Base-by-base conservation (phyloP, 92 coral and sea anemone genomes). In the Palythoa grandiflora region DNA sequence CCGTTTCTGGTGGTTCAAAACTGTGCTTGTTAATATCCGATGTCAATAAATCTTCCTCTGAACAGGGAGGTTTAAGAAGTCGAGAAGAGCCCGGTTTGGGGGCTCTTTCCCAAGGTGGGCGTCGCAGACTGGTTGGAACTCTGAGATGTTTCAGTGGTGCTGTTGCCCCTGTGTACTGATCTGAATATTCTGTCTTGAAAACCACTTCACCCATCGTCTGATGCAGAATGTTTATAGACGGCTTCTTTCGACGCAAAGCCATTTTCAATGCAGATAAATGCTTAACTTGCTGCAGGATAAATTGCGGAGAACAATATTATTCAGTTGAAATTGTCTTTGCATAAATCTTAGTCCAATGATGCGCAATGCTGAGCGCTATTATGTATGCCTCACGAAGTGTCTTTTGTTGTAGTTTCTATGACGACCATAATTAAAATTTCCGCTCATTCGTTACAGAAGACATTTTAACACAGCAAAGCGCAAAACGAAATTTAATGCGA, bases 141-240 rank as follows among this genome's bases (percentile, higher is more conserved):
- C 78, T 86, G 17, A 93, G 79, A 73, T 91, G 88, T 73, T 89
- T 94, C 5, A 93, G 75, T 50, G 96, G 98, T 19, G 80, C 83
- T 36, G 83, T 78, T 5, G 81, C 75, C 2, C 98, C 98, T 4
- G 91, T 85, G 84, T 70, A 94, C 71, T 84, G 91, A 52, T 95
- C 88, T 1, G 93, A 60, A 75, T 94, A 94, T 73, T 94, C 98
- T 35, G 93, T 85, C 73, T 92, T 91, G 89, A 93, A 93, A 14
- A 89, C 78, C 3, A 91, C 75, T 61, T 84, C 88, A 40, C 96
- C 86, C 73, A 93, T 91, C 10, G 98, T 93, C 38, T 94, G 94
- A 68, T 91, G 86, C 15, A 94, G 79, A 55, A 94, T 28, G 55
- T 88, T 90, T 14, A 87, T 80, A 15, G 92, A 89, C 61, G 65